Conservation (phyloP, 2,888 invertebrate genomes). For the Tenthredo mesomela region DNA sequence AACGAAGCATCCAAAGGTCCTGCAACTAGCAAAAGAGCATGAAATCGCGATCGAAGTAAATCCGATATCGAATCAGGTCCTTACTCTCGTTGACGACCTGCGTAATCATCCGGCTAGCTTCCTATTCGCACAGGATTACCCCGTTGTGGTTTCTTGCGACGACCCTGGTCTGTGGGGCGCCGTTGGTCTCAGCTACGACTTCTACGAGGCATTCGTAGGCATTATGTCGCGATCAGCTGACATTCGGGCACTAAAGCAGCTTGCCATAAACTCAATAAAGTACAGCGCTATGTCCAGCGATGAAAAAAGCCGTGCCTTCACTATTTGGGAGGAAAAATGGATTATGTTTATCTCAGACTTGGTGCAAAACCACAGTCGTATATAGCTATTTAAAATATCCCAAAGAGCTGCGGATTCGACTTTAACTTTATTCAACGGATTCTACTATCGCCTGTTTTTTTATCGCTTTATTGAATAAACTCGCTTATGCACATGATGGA, state of each 20-base stretch:
- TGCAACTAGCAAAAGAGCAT: conserved; percentile 80
- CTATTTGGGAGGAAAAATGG: conserved; percentile 82
- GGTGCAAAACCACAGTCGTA: neutral
- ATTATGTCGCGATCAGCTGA: conserved; percentile 86
- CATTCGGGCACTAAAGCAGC: conserved; percentile 85
- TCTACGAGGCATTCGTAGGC: conserved; percentile 88
- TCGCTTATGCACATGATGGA: neutral
- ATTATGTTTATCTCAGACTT: conserved; percentile 78
- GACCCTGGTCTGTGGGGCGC: conserved; percentile 90
- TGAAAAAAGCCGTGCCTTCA: conserved; percentile 79
- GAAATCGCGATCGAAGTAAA: conserved; percentile 88
- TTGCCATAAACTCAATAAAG: conserved; percentile 87
- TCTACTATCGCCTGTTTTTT: neutral
- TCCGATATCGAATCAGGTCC: conserved; percentile 88
- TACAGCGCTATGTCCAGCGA: conserved; percentile 82
- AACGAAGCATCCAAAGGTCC: conserved; percentile 85
- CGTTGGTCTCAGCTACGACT: conserved; percentile 87
- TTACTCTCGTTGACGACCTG: conserved; percentile 85
- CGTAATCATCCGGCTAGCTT: conserved; percentile 87
- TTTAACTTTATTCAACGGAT: neutral
- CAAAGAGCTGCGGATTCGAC: neutral
- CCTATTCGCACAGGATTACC: conserved; percentile 84
- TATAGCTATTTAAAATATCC: neutral
- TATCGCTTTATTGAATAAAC: neutral
- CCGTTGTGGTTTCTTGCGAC: conserved; percentile 88